phyloP scores from a whole-genome alignment of 2,113 vertebrate genomes.

The Cyphomyrus plagiostoma region DNA sequence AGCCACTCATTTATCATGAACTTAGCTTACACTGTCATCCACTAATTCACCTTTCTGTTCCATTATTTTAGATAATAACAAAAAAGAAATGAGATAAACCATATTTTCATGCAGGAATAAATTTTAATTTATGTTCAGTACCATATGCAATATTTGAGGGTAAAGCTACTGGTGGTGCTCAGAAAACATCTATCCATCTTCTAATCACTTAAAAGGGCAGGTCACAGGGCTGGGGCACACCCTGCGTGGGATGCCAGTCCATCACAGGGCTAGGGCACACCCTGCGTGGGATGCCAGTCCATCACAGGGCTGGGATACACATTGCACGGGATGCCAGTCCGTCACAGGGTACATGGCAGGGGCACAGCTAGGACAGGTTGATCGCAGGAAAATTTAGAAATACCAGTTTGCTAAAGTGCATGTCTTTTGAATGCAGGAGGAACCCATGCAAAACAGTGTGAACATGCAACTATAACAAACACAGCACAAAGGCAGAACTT shows the following conservation, averaged over 20 bases:
- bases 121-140: neutral
- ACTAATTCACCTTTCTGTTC: neutral
- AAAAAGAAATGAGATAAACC: neutral
- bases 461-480: neutral
- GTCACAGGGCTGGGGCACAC: neutral
- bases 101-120: neutral
- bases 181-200: neutral
- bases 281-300: neutral
- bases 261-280: neutral
- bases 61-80: neutral
- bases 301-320: neutral
- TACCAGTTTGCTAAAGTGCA: neutral
- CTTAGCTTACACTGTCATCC: neutral
- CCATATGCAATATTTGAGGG: neutral
- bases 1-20: neutral
- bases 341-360: neutral
- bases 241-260: neutral
- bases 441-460: neutral
- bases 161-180: neutral
- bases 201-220: neutral
- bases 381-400: neutral
- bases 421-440: neutral
- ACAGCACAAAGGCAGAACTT: neutral
- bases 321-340: neutral
- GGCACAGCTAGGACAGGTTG: neutral